Evolutionary conservation across 2,797 vertebrate species (phyloP), one percentile per base, ranked within the genome.

Genomic region (Calcarius lapponicus): DNA sequence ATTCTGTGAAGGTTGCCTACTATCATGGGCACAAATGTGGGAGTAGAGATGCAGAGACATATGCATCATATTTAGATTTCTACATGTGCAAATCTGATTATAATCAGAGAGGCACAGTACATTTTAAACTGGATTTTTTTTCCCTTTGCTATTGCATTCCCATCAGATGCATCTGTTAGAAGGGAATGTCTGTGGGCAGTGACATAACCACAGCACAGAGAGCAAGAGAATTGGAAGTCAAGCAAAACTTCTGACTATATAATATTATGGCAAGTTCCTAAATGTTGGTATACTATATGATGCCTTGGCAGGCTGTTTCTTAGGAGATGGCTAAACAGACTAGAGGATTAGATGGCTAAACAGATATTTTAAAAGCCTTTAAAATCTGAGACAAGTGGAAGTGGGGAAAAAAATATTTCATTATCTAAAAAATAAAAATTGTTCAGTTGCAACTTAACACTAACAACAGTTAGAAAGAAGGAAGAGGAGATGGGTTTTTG

Each of bases 1-100:
- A 79, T 94, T 96, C 65, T 88, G 94, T 96, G 95, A 95, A 97
- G 91, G 94, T 95, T 97, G 96, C 90, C 95, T 97, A 8, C 96
- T 97, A 96, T 96, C 96, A 96, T 97, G 95, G 95, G 82, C 72
- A 94, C 70, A 57, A 38, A 65, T 43, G 83, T 96, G 86, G 91
- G 92, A 85, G 53, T 66, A 92, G 48, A 94, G 74, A 90, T 95
- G 50, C 28, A 80, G 60, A 93, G 70, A 87, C 93, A 92, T 94
- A 92, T 95, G 81, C 29, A 96, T 97, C 83, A 43, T 95, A 95
- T 95, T 96, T 95, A 92, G 78, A 80, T 78, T 79, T 88, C 76
- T 95, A 72, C 87, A 91, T 92, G 70, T 94, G 80, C 64, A 96
- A 71, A 57, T 86, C 94, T 93, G 97, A 97, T 97, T 96, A 95